Percentiles rank a stretch among this genome's conserved stretches.
phyloP scores from a whole-genome alignment of 2,888 invertebrate species.

The Bellardia bayeri region DNA sequence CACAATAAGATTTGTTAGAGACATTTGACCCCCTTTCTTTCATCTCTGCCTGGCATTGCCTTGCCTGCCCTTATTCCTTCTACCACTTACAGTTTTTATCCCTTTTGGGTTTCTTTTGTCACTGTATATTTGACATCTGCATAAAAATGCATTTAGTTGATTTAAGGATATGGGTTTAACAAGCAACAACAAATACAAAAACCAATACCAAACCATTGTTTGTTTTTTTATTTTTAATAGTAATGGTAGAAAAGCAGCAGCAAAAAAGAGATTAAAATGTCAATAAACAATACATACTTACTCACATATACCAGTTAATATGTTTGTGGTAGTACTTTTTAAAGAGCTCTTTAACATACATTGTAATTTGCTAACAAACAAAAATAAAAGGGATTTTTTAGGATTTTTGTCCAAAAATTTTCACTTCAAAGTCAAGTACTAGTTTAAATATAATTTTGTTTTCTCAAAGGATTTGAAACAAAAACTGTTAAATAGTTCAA shows the following conservation, averaged over 20 bases:
- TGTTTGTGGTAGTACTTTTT: conserved; percentile 48
- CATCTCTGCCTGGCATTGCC: too few species aligned
- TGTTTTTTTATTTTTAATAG: conserved; percentile 6
- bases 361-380: conserved; percentile 1
- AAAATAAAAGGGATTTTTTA: conserved; percentile 17
- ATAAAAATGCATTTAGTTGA: conserved; percentile 67
- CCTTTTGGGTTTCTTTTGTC: conserved; percentile 55
- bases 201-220: conserved; percentile 44
- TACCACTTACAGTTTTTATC: conserved; percentile 25
- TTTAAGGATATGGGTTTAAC: conserved; percentile 61
- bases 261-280: conserved; percentile 70
- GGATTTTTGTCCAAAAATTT: conserved; percentile 4
- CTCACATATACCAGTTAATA: conserved; percentile 19
- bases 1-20: conserved; percentile 71
- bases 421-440: conserved; percentile 28
- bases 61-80: background rate
- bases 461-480: conserved; percentile 16
- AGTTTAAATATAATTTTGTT: background rate
- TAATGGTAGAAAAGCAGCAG: conserved; percentile 20
- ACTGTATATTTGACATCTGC: conserved; percentile 64
- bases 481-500: conserved; percentile 8
- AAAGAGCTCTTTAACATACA: conserved; percentile 21
- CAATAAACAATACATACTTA: conserved; percentile 51
- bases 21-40: conserved; percentile 27
- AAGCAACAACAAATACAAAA: conserved; percentile 29